Evolutionary conservation across 2,797 vertebrate species (phyloP).

Genomic region (Pseudopleuronectes americanus): DNA sequence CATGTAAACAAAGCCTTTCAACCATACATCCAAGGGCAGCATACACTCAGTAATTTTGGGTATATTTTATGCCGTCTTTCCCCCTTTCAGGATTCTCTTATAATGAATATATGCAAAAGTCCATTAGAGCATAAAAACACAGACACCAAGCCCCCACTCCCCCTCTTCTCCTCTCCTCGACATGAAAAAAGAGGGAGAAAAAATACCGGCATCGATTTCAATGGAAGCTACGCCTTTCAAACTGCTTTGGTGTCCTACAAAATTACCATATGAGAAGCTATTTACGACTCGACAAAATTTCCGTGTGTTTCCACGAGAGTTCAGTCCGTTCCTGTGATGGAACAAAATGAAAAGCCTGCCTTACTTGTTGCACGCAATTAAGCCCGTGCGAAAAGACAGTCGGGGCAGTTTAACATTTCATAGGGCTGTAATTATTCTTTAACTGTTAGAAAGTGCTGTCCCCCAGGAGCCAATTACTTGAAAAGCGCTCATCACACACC

Average conservation of each 20-base stretch:
- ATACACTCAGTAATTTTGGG: conserved; percentile 34
- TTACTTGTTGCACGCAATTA: conserved; percentile 99
- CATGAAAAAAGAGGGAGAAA: conserved; percentile 48
- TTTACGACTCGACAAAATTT: conserved; percentile 92
- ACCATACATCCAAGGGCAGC: conserved; percentile 31
- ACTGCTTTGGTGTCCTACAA: conserved; percentile 87
- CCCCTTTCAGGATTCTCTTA: conserved; percentile 62
- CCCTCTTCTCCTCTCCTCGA: conserved; percentile 54
- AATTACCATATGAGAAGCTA: conserved; percentile 93
- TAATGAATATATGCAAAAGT: conserved; percentile 81
- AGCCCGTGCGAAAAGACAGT: conserved; percentile 90
- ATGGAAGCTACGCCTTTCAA: conserved; percentile 82
- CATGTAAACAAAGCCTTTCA: conserved; percentile 61
- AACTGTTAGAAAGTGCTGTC: conserved; percentile 96
- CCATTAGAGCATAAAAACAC: conserved; percentile 76
- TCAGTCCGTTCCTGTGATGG: conserved; percentile 90
- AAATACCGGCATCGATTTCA: conserved; percentile 74
- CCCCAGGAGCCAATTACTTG: conserved; percentile 99
- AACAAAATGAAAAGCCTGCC: conserved; percentile 91
- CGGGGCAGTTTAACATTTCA: conserved; percentile 96
- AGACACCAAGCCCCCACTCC: conserved; percentile 63
- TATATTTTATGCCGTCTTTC: conserved; percentile 54
- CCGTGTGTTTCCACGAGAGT: conserved; percentile 89
- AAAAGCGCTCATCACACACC: conserved; percentile 95
- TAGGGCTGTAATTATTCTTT: conserved; percentile 97